Conservation (phyloP, 2,888 invertebrate species). For the Aricia artaxerxes region DNA sequence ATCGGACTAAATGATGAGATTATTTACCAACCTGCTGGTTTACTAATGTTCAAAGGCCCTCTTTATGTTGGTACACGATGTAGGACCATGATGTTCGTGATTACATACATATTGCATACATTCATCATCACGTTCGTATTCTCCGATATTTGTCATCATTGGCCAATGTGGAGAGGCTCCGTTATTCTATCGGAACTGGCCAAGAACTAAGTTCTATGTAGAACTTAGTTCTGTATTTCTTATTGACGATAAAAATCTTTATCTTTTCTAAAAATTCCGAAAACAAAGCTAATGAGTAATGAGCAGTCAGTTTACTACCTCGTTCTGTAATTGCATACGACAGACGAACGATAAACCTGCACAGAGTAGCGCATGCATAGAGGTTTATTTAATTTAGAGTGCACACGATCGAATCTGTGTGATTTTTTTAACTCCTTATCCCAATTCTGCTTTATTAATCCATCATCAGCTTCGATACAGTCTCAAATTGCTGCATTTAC, state of each 20-base stretch:
- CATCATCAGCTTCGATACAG: too few species aligned
- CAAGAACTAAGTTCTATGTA: neutral
- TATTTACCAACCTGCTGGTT: too few species aligned
- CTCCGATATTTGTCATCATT: neutral
- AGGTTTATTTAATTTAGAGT: neutral
- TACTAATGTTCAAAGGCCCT: too few species aligned
- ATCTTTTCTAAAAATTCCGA: neutral
- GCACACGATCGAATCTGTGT: too few species aligned
- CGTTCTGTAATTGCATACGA: conserved; percentile 20
- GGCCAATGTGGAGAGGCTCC: neutral
- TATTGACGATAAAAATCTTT: neutral
- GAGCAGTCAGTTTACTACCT: neutral
- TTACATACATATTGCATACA: too few species aligned
- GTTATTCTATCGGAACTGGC: neutral
- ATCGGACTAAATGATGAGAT: too few species aligned
- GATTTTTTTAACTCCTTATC: neutral
- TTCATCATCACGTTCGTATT: too few species aligned
- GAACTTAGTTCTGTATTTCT: neutral
- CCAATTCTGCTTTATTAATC: too few species aligned
- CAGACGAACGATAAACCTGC: neutral
- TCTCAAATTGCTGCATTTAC: too few species aligned
- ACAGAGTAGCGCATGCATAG: neutral
- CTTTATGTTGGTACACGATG: too few species aligned
- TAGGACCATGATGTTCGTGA: too few species aligned
- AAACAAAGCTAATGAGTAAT: neutral